These are phyloP conservation scores for Myocastor coypus DNA, from an alignment of 2,113 vertebrate species.

Conservation along the genomic window DNA sequence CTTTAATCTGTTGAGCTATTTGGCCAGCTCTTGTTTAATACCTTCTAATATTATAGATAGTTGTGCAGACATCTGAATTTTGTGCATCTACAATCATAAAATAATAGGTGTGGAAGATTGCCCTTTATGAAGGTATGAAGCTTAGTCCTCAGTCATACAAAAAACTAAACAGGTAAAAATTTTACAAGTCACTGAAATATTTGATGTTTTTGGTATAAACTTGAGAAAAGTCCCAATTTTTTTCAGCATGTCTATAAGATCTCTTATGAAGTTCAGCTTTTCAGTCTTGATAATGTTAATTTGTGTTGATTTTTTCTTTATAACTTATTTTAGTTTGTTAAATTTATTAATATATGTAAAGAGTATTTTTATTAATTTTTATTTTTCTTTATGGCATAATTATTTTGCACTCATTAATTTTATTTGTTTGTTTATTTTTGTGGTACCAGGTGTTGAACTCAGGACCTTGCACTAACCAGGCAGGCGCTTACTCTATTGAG, in stretches of 20 bases:
- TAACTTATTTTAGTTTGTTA: background rate
- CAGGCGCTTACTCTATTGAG: no score
- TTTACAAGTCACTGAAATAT: background rate
- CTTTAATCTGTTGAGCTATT: no score
- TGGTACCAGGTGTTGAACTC: no score
- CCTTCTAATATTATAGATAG: background rate
- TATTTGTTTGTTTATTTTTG: no score
- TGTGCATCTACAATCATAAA: background rate
- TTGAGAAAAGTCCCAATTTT: background rate
- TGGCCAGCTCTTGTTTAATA: no score
- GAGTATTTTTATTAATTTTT: background rate
- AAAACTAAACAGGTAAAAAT: background rate
- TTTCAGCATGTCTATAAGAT: background rate
- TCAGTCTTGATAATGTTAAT: background rate
- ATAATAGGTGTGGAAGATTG: background rate
- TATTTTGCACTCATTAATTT: slow-evolving; percentile 5
- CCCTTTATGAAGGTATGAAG: background rate
- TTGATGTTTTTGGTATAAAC: background rate
- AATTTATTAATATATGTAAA: background rate
- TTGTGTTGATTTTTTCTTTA: background rate
- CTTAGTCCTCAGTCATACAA: background rate
- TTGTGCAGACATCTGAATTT: background rate
- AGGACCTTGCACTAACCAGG: no score
- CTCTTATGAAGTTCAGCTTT: background rate
- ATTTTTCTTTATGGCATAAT: background rate